Evolutionary conservation across 2,113 vertebrate genomes (phyloP).

Genomic region (Theristicus caerulescens): DNA sequence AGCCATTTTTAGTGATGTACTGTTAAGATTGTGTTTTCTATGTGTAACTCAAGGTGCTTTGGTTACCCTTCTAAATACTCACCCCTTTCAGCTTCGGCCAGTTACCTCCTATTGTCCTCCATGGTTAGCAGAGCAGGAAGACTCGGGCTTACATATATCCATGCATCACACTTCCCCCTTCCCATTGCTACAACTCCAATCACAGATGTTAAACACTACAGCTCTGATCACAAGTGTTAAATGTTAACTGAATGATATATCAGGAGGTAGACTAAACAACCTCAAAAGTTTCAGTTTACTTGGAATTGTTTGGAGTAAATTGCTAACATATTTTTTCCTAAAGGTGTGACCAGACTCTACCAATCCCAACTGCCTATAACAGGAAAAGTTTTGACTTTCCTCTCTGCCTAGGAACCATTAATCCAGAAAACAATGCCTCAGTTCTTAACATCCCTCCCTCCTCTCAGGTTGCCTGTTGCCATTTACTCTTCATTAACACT

Average conservation of each 20-base stretch:
- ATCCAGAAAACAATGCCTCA: conserved; percentile 46
- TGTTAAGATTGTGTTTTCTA: background rate
- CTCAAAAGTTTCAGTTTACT: background rate
- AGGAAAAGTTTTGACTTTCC: conserved; percentile 46
- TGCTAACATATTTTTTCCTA: background rate
- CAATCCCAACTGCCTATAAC: conserved; percentile 15
- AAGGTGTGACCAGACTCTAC: conserved; percentile 2
- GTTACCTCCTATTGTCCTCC: background rate
- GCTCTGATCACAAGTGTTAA: background rate
- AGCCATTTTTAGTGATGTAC: background rate
- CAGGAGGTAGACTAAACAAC: background rate
- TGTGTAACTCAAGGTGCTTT: background rate
- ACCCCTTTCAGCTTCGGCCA: background rate
- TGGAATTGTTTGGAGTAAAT: conserved; percentile 17
- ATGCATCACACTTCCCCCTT: background rate
- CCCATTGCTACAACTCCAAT: background rate
- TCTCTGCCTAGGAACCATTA: conserved; percentile 7
- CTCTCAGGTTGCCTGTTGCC: conserved; percentile 17
- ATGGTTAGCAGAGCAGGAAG: background rate
- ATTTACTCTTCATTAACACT: conserved; percentile 50
- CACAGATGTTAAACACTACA: background rate
- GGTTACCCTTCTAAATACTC: background rate
- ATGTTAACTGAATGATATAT: background rate
- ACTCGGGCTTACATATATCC: background rate
- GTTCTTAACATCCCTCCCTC: conserved; percentile 25